Evolutionary conservation across 2,888 invertebrate species (phyloP), one percentile per base, ranked within the genome.

Genomic region (Dasysyrphus albostriatus): DNA sequence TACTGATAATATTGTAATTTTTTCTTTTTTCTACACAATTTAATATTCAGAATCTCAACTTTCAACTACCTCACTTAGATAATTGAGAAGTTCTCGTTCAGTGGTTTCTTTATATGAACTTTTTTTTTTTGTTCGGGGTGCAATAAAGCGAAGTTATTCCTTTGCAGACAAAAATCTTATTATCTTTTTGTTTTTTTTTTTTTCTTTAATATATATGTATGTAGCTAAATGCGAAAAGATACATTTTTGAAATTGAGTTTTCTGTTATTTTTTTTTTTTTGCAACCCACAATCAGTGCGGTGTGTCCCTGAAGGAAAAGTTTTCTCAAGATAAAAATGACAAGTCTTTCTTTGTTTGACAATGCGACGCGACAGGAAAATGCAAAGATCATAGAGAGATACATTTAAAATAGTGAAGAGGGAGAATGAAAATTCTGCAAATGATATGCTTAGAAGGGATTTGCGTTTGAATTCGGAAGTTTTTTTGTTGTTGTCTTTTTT

Each of bases 51-150:
- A 51, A 51, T 54, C 69, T 54, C 69, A 69, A 39, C 69, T 54
- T 59, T 34, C 32, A 29, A 61, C 59, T 69, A 58, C 58, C 58
- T 37, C 39, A 69, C 69, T 54, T 49, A 19, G 69, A 65, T 83
- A 83, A 74, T 79, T 69, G 78, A 42, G 78, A 74, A 83, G 78
- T 83, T 83, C 49, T 74, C 24, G 10, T 82, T 69, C 49, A 39
- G 69, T 73, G 42, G 70, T 84, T 84, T 59, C 70, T 9, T 56
- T 37, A 37, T 47, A 59, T 63, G 42, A 59, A 67, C 51, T 74
- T 54, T 1, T 61, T 61, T 29, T 51, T 8, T 61, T 19, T 24
- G 39, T 5, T 19, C 14, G 39, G 1, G 37, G 24, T 69, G 58
- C 58, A 83, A 83, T 79, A 74, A 74, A 54, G 29, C 47, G 19